Percentiles rank a stretch among this genome's conserved stretches.
Evolutionary conservation across 2,888 invertebrate genomes (phyloP).

Genomic region (Ephialtes manifestator): DNA sequence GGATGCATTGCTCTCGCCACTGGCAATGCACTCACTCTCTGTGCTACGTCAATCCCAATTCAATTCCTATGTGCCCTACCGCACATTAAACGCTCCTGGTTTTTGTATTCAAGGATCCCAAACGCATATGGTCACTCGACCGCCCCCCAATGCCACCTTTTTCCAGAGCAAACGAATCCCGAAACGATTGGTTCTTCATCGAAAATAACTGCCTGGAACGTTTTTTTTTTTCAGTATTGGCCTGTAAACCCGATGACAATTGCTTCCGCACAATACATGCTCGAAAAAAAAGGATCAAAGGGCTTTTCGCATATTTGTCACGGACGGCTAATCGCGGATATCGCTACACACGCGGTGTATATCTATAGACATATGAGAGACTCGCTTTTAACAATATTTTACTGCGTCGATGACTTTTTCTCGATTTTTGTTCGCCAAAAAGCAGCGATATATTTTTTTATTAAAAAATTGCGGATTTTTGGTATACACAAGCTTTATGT

Average conservation of each 20-base stretch:
- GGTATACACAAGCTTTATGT: background rate
- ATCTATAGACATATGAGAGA: background rate
- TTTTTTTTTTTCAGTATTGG: background rate
- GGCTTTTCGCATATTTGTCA: constrained; percentile 28
- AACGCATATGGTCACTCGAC: constrained; percentile 1
- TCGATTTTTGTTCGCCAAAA: background rate
- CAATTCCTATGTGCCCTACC: constrained; percentile 8
- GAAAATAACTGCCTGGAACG: constrained; percentile 5
- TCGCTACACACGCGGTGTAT: background rate
- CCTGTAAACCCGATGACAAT: background rate
- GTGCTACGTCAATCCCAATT: constrained; percentile 1
- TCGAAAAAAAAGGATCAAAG: background rate
- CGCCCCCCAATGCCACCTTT: background rate
- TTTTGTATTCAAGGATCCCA: constrained; percentile 19
- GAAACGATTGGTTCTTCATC: constrained; percentile 27
- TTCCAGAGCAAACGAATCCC: constrained; percentile 8
- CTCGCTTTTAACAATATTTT: constrained; percentile 8
- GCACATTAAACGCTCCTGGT: constrained; percentile 17
- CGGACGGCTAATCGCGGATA: constrained; percentile 10
- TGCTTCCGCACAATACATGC: background rate
- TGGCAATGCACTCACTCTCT: background rate
- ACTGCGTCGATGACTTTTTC: background rate
- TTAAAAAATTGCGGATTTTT: background rate
- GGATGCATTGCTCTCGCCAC: constrained; percentile 17
- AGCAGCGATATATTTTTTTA: background rate